Evolutionary conservation across 2,888 invertebrate genomes (phyloP).

Genomic region (Apocheima hispidaria): DNA sequence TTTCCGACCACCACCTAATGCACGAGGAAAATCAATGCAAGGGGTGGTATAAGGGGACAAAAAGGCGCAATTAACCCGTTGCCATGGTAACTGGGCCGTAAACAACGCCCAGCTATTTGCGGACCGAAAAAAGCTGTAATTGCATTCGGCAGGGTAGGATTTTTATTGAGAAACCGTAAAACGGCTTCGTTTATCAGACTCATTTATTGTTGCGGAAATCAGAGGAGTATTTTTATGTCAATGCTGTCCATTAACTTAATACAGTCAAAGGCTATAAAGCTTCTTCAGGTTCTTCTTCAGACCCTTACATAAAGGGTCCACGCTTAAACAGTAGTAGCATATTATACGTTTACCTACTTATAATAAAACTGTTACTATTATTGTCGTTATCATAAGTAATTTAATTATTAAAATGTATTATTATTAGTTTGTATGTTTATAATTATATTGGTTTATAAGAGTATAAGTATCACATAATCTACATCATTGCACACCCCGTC

Average conservation of each 20-base stretch:
- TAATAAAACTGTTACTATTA: no score
- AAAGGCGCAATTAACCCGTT: slow-evolving; percentile 34
- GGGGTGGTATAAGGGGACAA: slow-evolving; percentile 7
- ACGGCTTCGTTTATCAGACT: slow-evolving; percentile 19
- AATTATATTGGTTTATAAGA: no score
- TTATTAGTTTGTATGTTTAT: no score
- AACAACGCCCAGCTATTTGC: slow-evolving; percentile 31
- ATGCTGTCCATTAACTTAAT: slow-evolving; percentile 4
- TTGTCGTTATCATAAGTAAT: no score
- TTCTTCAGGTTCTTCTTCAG: no score
- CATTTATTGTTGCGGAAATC: slow-evolving; percentile 24
- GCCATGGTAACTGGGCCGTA: slow-evolving; percentile 35
- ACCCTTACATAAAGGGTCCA: no score
- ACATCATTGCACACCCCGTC: no score
- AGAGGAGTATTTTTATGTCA: slow-evolving; percentile 10
- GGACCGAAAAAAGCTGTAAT: slow-evolving; percentile 27
- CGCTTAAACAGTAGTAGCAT: no score
- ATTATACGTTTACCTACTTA: no score
- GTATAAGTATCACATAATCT: no score
- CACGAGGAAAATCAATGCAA: slow-evolving; percentile 35
- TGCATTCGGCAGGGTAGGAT: slow-evolving; percentile 24
- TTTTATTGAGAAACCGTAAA: slow-evolving; percentile 25
- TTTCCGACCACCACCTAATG: slow-evolving; percentile 19
- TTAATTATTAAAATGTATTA: no score
- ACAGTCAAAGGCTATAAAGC: background rate